Conservation (phyloP, 2,797 vertebrate species). For the Gallinago stenura region DNA sequence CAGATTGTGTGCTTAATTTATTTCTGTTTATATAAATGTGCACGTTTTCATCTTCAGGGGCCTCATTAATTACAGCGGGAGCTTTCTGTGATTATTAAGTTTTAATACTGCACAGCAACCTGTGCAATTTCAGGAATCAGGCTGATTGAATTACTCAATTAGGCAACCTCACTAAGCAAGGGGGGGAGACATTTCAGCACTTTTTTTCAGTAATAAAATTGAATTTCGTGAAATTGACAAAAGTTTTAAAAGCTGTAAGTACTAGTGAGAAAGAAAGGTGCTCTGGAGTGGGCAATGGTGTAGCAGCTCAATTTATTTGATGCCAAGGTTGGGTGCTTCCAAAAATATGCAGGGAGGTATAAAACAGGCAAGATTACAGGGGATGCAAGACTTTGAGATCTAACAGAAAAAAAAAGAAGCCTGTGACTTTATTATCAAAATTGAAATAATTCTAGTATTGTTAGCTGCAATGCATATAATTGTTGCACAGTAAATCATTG, state of each 20-base stretch:
- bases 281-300: accelerated
- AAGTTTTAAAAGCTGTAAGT: background rate
- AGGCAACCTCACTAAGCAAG: background rate
- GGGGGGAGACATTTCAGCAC: background rate
- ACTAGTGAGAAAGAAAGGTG: background rate
- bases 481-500: background rate
- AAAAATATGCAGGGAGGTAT: background rate
- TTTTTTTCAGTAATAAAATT: background rate
- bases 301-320: background rate
- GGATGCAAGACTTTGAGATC: background rate
- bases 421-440: background rate
- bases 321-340: background rate
- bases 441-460: background rate
- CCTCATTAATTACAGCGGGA: constrained; percentile 1
- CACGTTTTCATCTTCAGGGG: background rate
- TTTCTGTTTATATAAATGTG: background rate
- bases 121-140: constrained; percentile 24
- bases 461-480: background rate
- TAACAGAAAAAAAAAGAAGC: background rate
- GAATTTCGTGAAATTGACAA: background rate
- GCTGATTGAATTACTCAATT: constrained; percentile 52
- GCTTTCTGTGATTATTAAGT: constrained; percentile 23
- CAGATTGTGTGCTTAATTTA: background rate
- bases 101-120: background rate
- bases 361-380: background rate